Evolutionary conservation across 2,888 invertebrate genomes (phyloP), one percentile per base, ranked within the genome.

Genomic region (Chrysina gloriosa): DNA sequence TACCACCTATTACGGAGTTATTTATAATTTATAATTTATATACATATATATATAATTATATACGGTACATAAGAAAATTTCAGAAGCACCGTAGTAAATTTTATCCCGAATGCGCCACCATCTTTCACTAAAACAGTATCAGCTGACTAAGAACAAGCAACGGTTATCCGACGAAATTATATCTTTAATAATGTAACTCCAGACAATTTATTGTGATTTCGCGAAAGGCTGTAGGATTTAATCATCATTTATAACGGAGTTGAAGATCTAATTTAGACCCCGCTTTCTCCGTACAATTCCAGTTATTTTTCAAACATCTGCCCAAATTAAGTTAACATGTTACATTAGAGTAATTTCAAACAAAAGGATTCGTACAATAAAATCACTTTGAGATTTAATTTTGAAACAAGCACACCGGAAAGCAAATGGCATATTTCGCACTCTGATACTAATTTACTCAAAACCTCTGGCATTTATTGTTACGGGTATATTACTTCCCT

Each of bases 171-270:
- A 58, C 58, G 58, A 58, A 39, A 58, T 42, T 58, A 58, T 42
- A 42, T 42, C 42, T 42, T 58, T 58, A 56, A 52, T 52, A 52
- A 58, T 42, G 39, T 58, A 58, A 42, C 42, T 58, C 42, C 42
- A 23, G 25, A 58, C 58, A 27, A 42, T 58, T 58, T 58, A 58
- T 58, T 58, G 14, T 58, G 58, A 58, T 58, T 29, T 58, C 25
- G 58, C 25, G 27, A 14, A 27, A 58, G 7, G 27, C 19, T 11
- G 56, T 56, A 23, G 11, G 21, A 58, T 56, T 36, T 56, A 56
- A 56, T 56, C 56, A 36, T 56, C 56, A 56, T 58, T 56, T 58
- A 58, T 42, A 42, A 58, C 39, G n/a, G 27, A 23, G 16, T 39
- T 25, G 27, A 16, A 3, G 23, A 25, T 25, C 42, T 39, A 42